Evolutionary conservation across 2,797 vertebrate genomes (phyloP).

Genomic region (Accipiter minullus): DNA sequence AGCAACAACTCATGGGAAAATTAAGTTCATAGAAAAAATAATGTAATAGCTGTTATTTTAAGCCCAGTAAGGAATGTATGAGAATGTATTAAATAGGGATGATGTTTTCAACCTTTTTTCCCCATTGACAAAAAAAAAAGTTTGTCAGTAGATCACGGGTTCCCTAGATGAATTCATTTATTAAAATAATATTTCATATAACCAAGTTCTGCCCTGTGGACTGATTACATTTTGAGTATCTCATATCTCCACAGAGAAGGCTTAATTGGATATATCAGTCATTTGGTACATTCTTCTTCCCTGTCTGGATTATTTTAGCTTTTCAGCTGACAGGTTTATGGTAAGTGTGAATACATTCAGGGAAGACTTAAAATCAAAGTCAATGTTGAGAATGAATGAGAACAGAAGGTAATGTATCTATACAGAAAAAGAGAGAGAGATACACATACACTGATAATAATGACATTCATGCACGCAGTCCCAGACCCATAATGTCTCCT

Average conservation of each 20-base stretch:
- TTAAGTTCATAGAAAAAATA: neutral
- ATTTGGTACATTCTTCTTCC: conserved; percentile 19
- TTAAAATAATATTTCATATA: conserved; percentile 48
- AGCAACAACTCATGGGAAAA: neutral
- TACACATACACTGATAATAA: neutral
- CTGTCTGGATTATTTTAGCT: neutral
- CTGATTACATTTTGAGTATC: conserved; percentile 15
- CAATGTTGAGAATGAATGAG: neutral
- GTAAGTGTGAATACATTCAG: conserved; percentile 9
- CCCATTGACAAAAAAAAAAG: neutral
- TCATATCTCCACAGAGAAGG: neutral
- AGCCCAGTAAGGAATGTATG: neutral
- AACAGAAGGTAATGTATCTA: neutral
- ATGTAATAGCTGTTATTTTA: neutral
- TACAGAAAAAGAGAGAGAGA: neutral
- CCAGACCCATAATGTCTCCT: neutral
- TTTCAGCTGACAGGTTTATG: neutral
- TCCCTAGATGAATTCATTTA: conserved; percentile 38
- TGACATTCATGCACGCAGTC: neutral
- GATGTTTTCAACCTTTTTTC: neutral
- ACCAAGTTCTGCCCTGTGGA: neutral
- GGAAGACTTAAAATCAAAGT: conserved; percentile 2
- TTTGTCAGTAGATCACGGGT: neutral
- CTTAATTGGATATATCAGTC: conserved; percentile 56
- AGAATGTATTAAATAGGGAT: neutral